Conservation (phyloP, 2,888 invertebrate species). For the Herminia tarsipennalis region DNA sequence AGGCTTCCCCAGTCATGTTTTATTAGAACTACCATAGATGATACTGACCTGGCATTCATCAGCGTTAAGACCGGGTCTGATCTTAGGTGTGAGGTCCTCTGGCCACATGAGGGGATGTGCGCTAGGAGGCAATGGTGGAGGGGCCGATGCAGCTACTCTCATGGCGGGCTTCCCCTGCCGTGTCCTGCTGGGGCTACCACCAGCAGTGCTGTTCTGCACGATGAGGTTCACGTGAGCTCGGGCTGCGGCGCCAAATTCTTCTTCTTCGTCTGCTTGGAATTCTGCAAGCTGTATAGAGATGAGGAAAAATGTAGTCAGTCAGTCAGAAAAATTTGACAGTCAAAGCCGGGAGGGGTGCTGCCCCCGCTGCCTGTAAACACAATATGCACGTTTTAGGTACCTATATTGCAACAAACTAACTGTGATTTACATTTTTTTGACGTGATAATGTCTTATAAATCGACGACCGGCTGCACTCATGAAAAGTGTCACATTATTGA, state of each 20-base stretch:
- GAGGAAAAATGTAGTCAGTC: no score
- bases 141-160: conserved; percentile 68
- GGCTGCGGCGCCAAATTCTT: conserved; percentile 61
- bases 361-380: no score
- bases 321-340: no score
- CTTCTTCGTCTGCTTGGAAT: conserved; percentile 78
- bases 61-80: conserved; percentile 61
- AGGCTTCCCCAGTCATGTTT: no score
- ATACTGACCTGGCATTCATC: conserved; percentile 72
- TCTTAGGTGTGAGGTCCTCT: conserved; percentile 62
- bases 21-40: background rate
- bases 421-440: no score
- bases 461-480: no score
- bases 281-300: conserved; percentile 73
- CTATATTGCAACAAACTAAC: no score
- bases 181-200: conserved; percentile 17
- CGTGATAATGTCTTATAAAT: no score
- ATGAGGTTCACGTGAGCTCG: conserved; percentile 34
- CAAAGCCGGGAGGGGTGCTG: no score
- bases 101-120: conserved; percentile 68
- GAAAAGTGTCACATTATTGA: no score
- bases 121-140: conserved; percentile 61
- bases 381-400: no score
- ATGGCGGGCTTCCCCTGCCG: conserved; percentile 38
- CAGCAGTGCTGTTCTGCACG: conserved; percentile 18